Percentiles rank a stretch among this genome's conserved stretches.
Evolutionary conservation across 2,888 invertebrate species (phyloP).

Genomic region (Pheosia tremula): DNA sequence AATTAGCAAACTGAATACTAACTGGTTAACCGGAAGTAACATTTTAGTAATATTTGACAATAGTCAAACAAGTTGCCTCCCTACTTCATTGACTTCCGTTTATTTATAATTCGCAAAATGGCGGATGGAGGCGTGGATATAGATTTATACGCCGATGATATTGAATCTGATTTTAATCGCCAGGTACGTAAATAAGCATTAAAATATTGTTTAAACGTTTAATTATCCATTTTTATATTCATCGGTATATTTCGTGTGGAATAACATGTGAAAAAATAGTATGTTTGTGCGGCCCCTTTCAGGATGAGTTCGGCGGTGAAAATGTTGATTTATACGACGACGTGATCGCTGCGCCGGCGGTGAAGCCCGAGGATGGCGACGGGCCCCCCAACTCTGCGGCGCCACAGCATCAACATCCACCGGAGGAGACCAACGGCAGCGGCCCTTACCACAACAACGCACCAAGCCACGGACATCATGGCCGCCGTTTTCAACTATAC

Average conservation of each 20-base stretch:
- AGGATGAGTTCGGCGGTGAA: constrained; percentile 93
- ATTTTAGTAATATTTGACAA: neutral
- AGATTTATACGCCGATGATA: constrained; percentile 98
- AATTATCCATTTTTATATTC: constrained; percentile 4
- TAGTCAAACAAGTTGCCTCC: neutral
- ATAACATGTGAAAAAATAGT: constrained; percentile 7
- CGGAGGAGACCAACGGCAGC: constrained; percentile 88
- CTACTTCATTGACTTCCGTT: neutral
- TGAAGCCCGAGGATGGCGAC: constrained; percentile 84
- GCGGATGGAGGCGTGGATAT: constrained; percentile 97
- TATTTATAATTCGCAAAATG: constrained; percentile 84
- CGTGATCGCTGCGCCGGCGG: constrained; percentile 93
- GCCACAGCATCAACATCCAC: constrained; percentile 78
- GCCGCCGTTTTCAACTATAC: constrained; percentile 95
- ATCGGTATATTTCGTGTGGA: constrained; percentile 14
- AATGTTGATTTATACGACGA: constrained; percentile 98
- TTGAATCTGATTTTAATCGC: constrained; percentile 94
- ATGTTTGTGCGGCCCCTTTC: constrained; percentile 54
- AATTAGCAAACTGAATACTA: no score
- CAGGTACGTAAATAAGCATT: constrained; percentile 56
- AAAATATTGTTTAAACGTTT: constrained; percentile 39
- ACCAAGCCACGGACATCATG: constrained; percentile 89
- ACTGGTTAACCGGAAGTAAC: neutral
- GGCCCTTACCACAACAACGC: constrained; percentile 89
- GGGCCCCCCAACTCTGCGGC: constrained; percentile 84